Base-by-base conservation (phyloP, 2,113 vertebrate species). In the Anhinga rufa region DNA sequence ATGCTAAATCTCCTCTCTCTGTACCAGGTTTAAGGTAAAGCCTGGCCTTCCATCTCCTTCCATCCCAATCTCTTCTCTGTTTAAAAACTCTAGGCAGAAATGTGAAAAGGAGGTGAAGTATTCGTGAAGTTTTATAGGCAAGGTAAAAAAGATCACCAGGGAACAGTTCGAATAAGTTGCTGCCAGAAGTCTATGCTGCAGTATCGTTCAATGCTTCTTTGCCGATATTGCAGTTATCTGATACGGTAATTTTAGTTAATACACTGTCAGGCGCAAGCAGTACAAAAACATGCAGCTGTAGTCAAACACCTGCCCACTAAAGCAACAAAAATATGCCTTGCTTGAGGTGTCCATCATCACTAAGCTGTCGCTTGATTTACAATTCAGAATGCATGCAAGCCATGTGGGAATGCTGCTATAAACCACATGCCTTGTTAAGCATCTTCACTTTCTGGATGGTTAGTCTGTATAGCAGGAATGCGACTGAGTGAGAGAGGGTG, bases 291-390 rank as follows among this genome's bases (percentile, higher is more conserved):
- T 18, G 83, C 91, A 88, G 91, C 95, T 94, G 92, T 61, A 88
- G 66, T 93, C 88, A 74, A 97, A 88, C 80, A 90, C 82, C 86
- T 90, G 82, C 84, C 93, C 90, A 81, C 89, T 69, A 86, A 62
- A 79, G 79, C 48, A 94, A 84, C 58, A 46, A 29, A 92, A 95
- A 88, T 90, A 80, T 14, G 82, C 82, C 82, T 90, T 6, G 55
- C 79, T 90, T 7, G 68, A 74, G 91, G 91, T 88, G 81, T 36
- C 92, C 75, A 44, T 93, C 93, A 79, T 54, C 46, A 4, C 48
- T 7, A 17, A 66, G 55, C 65, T 25, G 7, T 12, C 14, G 51
- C 38, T 49, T 6, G 10, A 71, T 96, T 92, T 96, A 80, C 88
- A 93, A 93, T 91, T 93, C 74, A 62, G 70, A 92, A 32, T 1